Percentiles rank a stretch among this genome's conserved stretches.
These are phyloP conservation scores for Piliocolobus tephrosceles DNA, from an alignment of 2,113 vertebrate species.

Conservation along the genomic window DNA sequence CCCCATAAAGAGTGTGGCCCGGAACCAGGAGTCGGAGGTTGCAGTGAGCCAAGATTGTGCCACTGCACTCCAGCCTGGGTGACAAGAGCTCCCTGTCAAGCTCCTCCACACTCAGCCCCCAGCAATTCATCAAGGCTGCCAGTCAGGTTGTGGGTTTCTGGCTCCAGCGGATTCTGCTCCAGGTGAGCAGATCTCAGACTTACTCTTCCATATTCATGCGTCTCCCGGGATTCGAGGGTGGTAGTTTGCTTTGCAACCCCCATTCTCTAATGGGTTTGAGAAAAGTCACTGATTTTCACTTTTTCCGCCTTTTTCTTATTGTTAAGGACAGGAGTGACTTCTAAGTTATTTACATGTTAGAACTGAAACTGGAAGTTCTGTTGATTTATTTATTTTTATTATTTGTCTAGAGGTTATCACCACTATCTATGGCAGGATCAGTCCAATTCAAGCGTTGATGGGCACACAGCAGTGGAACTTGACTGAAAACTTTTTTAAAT, in stretches of 20 bases:
- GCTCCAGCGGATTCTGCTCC: neutral
- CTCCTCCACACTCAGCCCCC: neutral
- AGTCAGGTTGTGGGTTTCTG: fast-evolving
- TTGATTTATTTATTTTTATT: fast-evolving
- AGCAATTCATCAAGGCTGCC: fast-evolving
- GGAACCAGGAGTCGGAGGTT: neutral
- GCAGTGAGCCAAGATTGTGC: too few species aligned
- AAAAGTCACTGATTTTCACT: neutral
- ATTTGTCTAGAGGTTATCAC: fast-evolving
- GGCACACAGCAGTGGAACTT: neutral
- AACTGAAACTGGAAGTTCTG: too few species aligned
- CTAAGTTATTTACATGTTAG: fast-evolving
- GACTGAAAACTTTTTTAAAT: neutral
- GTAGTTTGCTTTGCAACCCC: neutral
- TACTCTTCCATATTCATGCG: too few species aligned
- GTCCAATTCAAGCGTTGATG: fast-evolving
- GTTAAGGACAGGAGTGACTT: neutral
- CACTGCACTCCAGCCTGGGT: too few species aligned
- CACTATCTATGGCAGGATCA: neutral
- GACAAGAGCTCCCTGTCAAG: neutral
- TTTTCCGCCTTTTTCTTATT: neutral
- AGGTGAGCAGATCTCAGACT: neutral
- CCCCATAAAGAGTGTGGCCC: neutral
- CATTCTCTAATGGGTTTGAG: neutral
- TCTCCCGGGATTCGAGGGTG: neutral